Base-by-base conservation (phyloP, 2,888 invertebrate genomes). In the Oscheius onirici region DNA sequence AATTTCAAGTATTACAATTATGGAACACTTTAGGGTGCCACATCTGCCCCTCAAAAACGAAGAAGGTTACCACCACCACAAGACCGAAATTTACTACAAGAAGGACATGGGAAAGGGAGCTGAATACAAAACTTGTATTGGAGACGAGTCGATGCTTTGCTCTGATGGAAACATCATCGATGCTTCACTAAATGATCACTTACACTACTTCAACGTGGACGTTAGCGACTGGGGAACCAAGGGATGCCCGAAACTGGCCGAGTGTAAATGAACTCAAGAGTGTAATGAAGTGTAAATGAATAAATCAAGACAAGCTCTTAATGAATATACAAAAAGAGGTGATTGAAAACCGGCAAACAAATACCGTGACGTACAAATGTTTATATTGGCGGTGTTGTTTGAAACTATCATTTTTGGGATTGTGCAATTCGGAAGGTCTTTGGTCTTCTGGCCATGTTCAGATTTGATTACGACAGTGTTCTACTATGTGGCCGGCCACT, bases 51-150 rank as follows among this genome's bases (percentile, higher is more conserved):
- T 69, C 22, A 58, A 76, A 40, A 79, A 77, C 69, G 71, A 79
- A 72, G 77, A 80, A 72, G 76, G 77, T 22, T 82, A 77, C 74
- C 69, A 55, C 13, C 82, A 82, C 43, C 82, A 82, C 71, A 79
- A 75, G 65, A 69, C 78, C 10, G 82, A 82, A 73, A 54, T 76
- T 0, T 80, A 77, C 73, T 82, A 82, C 76, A 76, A 82, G 67
- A 79, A 81, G 66, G 69, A 74, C 24, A 82, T 82, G 82, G 70
- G 54, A 40, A 69, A 60, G 10, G 73, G 63, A 43, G 76, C 74
- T 11, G 22, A 41, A 34, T 79, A 71, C 73, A 57, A 58, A 26
- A 71, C 76, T 20, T 82, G 82, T 54, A 78, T 76, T 40, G 67
- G 63, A 15, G 79, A 80, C 51, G 82, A 82, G 71, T 75, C 76